These are phyloP conservation scores for Drosophila sp. DNA, from an alignment of 1,140 invertebrate genomes.

Conservation along the genomic window DNA sequence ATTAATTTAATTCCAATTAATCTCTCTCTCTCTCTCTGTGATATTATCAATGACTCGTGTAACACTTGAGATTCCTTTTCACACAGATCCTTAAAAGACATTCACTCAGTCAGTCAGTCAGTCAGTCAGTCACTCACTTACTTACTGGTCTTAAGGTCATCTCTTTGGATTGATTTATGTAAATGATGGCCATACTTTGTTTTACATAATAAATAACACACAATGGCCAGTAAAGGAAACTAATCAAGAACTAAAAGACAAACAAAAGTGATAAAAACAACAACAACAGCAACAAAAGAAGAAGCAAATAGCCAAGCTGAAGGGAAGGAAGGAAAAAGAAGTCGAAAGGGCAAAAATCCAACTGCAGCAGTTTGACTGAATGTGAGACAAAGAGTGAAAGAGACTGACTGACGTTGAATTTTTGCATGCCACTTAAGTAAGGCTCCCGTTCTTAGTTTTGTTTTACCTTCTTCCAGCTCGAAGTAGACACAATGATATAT, in stretches of 20 bases:
- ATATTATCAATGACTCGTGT: no score
- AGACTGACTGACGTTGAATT: slow-evolving; percentile 58
- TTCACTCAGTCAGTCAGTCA: not conserved
- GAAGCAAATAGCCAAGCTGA: not conserved
- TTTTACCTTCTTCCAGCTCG: not conserved
- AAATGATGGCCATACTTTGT: slow-evolving; percentile 79
- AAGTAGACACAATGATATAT: slow-evolving; percentile 76
- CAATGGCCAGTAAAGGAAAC: slow-evolving; percentile 44
- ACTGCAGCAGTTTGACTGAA: slow-evolving; percentile 55
- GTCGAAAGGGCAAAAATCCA: slow-evolving; percentile 46
- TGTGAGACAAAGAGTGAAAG: not conserved
- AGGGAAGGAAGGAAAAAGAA: slow-evolving; percentile 14
- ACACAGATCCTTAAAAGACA: not conserved
- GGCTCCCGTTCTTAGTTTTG: slow-evolving; percentile 3
- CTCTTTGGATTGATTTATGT: slow-evolving; percentile 53
- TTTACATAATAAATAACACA: slow-evolving; percentile 74
- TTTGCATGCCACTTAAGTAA: slow-evolving; percentile 75
- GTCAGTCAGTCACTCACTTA: not conserved
- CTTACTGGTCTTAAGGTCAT: not conserved
- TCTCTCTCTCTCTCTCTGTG: no score
- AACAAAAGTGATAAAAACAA: slow-evolving; percentile 67
- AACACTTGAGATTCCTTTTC: no score
- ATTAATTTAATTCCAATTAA: no score
- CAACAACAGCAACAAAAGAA: slow-evolving; percentile 16
- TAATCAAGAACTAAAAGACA: slow-evolving; percentile 61